These are phyloP conservation scores for Drosophila paramelanica DNA, from an alignment of 2,888 invertebrate genomes.

Conservation along the genomic window DNA sequence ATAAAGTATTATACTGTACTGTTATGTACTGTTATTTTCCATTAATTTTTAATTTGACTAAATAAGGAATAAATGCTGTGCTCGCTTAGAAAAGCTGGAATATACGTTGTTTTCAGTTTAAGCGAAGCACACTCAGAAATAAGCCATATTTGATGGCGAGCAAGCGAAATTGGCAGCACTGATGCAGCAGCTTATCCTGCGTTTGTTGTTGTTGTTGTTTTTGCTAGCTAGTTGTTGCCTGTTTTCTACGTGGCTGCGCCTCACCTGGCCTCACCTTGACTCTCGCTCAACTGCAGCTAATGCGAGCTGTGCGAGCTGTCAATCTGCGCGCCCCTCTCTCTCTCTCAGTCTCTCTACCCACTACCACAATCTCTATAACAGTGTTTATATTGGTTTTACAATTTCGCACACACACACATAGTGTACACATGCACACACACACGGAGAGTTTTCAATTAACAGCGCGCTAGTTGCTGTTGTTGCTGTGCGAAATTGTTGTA, in stretches of 20 bases:
- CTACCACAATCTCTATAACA: not conserved
- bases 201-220: conserved; percentile 22
- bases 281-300: conserved; percentile 80
- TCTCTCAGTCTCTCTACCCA: not conserved
- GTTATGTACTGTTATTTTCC: too few relatives aligned
- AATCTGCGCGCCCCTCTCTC: conserved; percentile 4
- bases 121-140: not conserved
- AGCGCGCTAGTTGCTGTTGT: conserved; percentile 7
- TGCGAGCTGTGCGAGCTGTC: conserved; percentile 41
- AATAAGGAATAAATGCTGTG: too few relatives aligned
- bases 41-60: too few relatives aligned
- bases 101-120: too few relatives aligned
- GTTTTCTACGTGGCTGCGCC: conserved; percentile 69
- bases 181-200: conserved; percentile 17
- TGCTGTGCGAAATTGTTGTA: conserved; percentile 36
- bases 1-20: too few relatives aligned
- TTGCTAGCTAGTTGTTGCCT: conserved; percentile 50
- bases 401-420: conserved; percentile 21
- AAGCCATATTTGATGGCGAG: not conserved
- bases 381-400: conserved; percentile 25
- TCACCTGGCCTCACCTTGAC: conserved; percentile 79
- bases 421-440: not conserved
- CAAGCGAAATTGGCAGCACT: not conserved
- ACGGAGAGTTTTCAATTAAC: conserved; percentile 53
- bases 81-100: too few relatives aligned